phyloP scores from a whole-genome alignment of 2,797 vertebrate species.

The Staurois parvus region DNA sequence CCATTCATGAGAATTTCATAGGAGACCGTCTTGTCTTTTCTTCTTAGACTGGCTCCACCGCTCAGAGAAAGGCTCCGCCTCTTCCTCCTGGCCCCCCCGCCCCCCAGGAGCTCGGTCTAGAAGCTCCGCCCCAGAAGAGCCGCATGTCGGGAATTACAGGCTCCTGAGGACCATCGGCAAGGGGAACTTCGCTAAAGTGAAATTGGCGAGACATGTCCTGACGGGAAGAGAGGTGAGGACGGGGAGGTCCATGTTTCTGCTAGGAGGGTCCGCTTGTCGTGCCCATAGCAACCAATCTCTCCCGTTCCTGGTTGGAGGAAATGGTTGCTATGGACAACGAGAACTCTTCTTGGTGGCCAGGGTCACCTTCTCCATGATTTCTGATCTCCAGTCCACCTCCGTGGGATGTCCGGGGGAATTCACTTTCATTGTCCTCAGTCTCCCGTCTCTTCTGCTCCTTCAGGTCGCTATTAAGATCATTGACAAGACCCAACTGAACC shows the following conservation, averaged over 20 bases:
- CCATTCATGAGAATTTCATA: background rate
- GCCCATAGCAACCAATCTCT: background rate
- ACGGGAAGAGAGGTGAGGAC: constrained; percentile 68
- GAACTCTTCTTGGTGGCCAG: too few species aligned
- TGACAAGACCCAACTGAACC: constrained; percentile 95
- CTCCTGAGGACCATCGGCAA: constrained; percentile 93
- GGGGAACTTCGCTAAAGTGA: constrained; percentile 95
- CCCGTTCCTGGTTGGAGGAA: too few species aligned
- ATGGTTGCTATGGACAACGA: too few species aligned
- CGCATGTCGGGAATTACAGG: constrained; percentile 92
- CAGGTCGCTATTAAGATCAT: constrained; percentile 97
- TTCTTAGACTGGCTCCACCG: constrained; percentile 84
- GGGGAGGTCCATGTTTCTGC: background rate
- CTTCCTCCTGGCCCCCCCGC: constrained; percentile 83
- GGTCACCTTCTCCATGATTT: too few species aligned
- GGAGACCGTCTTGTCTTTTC: background rate
- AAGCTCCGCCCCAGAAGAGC: constrained; percentile 90
- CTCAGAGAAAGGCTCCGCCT: constrained; percentile 85
- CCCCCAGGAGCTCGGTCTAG: constrained; percentile 89
- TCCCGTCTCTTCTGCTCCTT: constrained; percentile 55
- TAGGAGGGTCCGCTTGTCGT: too few species aligned
- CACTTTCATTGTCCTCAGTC: background rate
- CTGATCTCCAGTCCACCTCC: too few species aligned
- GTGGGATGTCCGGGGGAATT: too few species aligned
- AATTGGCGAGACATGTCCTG: constrained; percentile 90